phyloP scores from a whole-genome alignment of 2,888 invertebrate genomes.

The Diaphora mendica region DNA sequence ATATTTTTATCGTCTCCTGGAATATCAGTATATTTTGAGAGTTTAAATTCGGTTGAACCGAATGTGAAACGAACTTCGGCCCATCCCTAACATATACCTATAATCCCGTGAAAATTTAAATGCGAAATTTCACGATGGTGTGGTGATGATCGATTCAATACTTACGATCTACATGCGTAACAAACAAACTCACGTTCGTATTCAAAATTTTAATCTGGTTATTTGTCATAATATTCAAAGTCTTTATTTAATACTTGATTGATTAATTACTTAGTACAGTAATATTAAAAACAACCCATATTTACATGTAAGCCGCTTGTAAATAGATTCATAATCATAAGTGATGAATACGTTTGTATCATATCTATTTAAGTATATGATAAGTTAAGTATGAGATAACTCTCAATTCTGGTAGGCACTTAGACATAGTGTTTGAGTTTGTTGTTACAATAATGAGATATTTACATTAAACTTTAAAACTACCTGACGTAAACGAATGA shows the following conservation, averaged over 20 bases:
- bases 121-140: background rate
- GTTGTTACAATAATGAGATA: background rate
- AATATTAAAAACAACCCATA: slow-evolving; percentile 22
- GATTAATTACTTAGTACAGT: slow-evolving; percentile 22
- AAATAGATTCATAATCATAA: slow-evolving; percentile 30
- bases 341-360: slow-evolving; percentile 20
- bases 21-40: too few relatives aligned
- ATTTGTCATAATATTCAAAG: slow-evolving; percentile 11
- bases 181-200: background rate
- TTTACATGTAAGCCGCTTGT: slow-evolving; percentile 28
- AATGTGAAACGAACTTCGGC: too few relatives aligned
- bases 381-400: background rate
- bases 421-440: background rate
- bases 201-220: slow-evolving; percentile 10
- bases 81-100: too few relatives aligned
- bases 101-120: background rate
- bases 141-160: background rate
- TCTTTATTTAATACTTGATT: slow-evolving; percentile 16
- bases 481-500: background rate
- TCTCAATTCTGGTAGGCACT: background rate
- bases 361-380: slow-evolving; percentile 19
- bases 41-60: too few relatives aligned
- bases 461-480: background rate
- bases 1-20: too few relatives aligned
- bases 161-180: background rate